Evolutionary conservation across 2,888 invertebrate species (phyloP).

Genomic region (Exephanes ischioxanthus): DNA sequence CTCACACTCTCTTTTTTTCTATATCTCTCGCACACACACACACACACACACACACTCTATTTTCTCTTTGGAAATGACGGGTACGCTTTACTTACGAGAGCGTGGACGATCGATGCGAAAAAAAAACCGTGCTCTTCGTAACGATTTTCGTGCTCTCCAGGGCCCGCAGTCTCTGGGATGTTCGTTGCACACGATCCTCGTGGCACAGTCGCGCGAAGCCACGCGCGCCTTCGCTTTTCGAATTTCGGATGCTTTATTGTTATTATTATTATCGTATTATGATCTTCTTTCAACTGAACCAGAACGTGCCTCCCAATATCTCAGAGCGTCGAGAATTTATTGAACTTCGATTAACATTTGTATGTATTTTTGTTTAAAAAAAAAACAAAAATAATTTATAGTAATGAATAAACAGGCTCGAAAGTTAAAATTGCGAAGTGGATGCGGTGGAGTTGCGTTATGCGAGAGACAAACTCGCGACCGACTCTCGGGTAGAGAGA

Average conservation of each 20-base stretch:
- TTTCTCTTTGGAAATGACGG: conserved; percentile 20
- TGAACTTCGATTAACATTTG: not conserved
- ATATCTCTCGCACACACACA: not conserved
- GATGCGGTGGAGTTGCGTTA: too few relatives aligned
- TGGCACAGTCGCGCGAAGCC: not conserved
- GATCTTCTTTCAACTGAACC: too few relatives aligned
- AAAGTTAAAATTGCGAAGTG: too few relatives aligned
- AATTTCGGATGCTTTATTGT: not conserved
- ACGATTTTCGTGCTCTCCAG: not conserved
- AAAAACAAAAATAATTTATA: not conserved
- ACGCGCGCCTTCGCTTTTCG: not conserved
- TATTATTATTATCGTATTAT: too few relatives aligned
- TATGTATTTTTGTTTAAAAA: not conserved
- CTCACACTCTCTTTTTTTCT: not conserved
- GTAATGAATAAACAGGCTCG: too few relatives aligned
- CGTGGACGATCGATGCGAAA: conserved; percentile 24
- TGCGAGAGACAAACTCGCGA: too few relatives aligned
- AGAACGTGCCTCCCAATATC: too few relatives aligned
- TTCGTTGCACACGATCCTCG: conserved; percentile 4
- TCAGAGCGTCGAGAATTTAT: not conserved
- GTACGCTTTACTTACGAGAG: conserved; percentile 45
- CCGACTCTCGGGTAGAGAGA: not conserved
- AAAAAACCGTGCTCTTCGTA: conserved; percentile 30
- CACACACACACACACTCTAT: conserved; percentile 3
- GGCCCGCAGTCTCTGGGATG: not conserved